phyloP scores from a whole-genome alignment of 1,140 invertebrate genomes.

The Ericerus pela region DNA sequence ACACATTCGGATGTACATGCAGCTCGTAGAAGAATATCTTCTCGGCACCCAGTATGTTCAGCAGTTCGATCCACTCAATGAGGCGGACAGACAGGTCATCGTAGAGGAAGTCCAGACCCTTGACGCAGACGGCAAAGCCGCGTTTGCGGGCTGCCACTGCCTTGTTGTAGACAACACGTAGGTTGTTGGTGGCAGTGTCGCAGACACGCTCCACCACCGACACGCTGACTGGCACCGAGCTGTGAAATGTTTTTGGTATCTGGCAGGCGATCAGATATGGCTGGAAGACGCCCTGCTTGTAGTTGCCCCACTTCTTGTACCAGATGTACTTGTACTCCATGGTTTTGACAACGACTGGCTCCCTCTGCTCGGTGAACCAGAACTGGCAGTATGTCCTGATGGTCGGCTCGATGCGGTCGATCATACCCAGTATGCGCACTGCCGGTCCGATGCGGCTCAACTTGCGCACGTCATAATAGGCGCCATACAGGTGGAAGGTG shows the following conservation, averaged over 20 bases:
- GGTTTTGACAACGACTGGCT: constrained; percentile 59
- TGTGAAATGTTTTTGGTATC: constrained; percentile 54
- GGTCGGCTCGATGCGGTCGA: constrained; percentile 69
- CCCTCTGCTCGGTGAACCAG: constrained; percentile 72
- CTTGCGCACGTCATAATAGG: constrained; percentile 69
- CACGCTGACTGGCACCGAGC: constrained; percentile 62
- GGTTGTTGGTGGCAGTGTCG: constrained; percentile 69
- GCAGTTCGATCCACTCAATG: constrained; percentile 88
- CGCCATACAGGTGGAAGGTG: constrained; percentile 71
- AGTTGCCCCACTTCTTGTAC: constrained; percentile 89
- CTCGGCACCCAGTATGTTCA: constrained; percentile 72
- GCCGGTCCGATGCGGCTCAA: constrained; percentile 61
- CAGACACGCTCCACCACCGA: constrained; percentile 73
- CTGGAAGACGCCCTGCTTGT: constrained; percentile 79
- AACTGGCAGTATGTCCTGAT: constrained; percentile 72
- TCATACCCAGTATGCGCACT: constrained; percentile 76
- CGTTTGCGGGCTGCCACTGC: constrained; percentile 45
- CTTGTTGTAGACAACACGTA: constrained; percentile 69
- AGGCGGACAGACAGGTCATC: constrained; percentile 77
- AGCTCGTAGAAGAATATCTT: constrained; percentile 87
- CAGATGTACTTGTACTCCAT: constrained; percentile 87
- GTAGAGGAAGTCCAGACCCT: constrained; percentile 79
- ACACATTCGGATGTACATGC: constrained; percentile 77
- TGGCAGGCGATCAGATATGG: constrained; percentile 81
- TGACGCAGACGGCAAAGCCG: constrained; percentile 86